These are phyloP conservation scores for Hypomesus transpacificus DNA, from an alignment of 2,113 vertebrate genomes.

Conservation along the genomic window DNA sequence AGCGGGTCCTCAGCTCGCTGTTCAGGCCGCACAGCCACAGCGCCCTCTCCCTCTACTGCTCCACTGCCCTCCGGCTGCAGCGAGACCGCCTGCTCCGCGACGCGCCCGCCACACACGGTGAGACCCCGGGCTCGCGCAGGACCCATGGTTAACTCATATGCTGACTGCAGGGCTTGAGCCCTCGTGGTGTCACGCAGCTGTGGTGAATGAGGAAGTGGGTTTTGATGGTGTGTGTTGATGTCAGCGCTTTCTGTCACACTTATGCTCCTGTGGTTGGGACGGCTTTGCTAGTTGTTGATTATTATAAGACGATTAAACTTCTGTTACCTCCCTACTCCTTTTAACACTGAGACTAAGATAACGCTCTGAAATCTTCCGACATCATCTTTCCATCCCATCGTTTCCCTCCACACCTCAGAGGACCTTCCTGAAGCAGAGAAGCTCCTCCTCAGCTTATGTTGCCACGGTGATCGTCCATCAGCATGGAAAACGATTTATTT, in stretches of 20 bases:
- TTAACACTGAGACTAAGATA: neutral
- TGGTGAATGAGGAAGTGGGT: too few species aligned
- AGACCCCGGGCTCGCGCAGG: constrained; percentile 2
- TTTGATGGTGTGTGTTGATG: too few species aligned
- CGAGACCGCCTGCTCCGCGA: constrained; percentile 70
- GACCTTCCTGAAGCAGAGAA: constrained; percentile 73
- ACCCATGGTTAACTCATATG: too few species aligned
- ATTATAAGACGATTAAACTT: neutral
- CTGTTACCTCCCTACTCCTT: neutral
- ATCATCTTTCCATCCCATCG: neutral
- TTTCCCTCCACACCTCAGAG: constrained; percentile 32
- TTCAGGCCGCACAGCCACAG: constrained; percentile 70
- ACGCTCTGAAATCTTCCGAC: neutral
- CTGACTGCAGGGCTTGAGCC: too few species aligned
- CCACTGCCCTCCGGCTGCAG: constrained; percentile 71
- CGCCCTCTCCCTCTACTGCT: constrained; percentile 76
- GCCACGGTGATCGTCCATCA: constrained; percentile 68
- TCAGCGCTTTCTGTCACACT: too few species aligned
- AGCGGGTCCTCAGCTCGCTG: constrained; percentile 79
- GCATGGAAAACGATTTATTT: constrained; percentile 88
- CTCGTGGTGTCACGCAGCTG: too few species aligned
- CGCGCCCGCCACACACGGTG: constrained; percentile 73
- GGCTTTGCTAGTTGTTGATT: too few species aligned
- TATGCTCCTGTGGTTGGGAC: too few species aligned
- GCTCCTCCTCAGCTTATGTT: constrained; percentile 79